Percentiles rank a stretch among this genome's conserved stretches.
Evolutionary conservation across 2,113 vertebrate genomes (phyloP).

Genomic region (Illadopsis cleaveri): DNA sequence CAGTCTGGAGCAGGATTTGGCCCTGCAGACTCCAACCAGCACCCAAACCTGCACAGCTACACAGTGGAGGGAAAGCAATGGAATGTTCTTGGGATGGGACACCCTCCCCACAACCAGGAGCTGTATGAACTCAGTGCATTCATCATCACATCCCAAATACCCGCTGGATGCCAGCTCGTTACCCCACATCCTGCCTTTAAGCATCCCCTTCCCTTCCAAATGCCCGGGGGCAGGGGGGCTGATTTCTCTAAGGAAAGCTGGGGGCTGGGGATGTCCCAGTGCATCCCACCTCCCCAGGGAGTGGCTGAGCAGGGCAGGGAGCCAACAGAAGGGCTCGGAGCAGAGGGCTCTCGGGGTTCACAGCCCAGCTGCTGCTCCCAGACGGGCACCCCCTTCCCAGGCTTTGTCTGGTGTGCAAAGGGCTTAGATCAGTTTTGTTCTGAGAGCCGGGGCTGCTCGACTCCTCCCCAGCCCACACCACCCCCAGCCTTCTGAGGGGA

Average conservation of each 20-base stretch:
- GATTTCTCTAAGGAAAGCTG: neutral
- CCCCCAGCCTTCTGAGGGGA: neutral
- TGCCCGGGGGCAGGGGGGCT: accelerated
- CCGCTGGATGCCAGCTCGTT: neutral
- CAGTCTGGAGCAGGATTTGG: neutral
- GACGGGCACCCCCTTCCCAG: neutral
- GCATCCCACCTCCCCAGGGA: neutral
- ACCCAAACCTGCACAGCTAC: accelerated
- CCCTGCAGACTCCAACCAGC: accelerated
- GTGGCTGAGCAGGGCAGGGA: neutral
- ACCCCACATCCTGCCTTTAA: neutral
- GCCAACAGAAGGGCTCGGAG: accelerated
- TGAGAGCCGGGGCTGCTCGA: neutral
- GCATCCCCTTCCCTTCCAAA: neutral
- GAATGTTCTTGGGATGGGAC: neutral
- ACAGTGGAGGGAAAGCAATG: neutral
- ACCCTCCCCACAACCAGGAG: neutral
- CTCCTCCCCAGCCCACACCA: neutral
- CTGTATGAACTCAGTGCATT: accelerated
- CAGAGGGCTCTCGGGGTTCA: neutral
- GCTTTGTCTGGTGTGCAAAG: neutral
- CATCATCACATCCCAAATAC: accelerated
- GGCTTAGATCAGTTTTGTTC: slow-evolving; percentile 23
- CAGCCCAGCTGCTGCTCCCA: slow-evolving; percentile 28
- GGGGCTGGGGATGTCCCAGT: neutral